phyloP scores from a whole-genome alignment of 1,140 invertebrate species.

The Drosophila nebulosa region DNA sequence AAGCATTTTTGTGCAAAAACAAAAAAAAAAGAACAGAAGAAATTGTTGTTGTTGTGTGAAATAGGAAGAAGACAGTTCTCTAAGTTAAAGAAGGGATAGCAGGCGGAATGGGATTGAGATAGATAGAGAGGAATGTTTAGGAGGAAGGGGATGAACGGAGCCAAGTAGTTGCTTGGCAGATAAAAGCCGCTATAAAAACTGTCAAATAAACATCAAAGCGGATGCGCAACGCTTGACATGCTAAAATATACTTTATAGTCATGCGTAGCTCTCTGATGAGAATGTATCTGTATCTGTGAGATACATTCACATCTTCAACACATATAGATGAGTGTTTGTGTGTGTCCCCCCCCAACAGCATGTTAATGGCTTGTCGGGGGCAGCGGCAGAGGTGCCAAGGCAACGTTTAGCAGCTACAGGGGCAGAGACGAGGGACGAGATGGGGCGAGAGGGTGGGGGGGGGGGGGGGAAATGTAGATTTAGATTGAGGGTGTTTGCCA shows the following conservation, averaged over 20 bases:
- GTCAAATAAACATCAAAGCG: slow-evolving; percentile 80
- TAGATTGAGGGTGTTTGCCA: slow-evolving; percentile 46
- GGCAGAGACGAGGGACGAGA: too few species aligned
- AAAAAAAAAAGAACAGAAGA: slow-evolving; percentile 8
- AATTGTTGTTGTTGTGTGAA: slow-evolving; percentile 34
- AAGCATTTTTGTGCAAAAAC: slow-evolving; percentile 56
- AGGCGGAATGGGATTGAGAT: neutral
- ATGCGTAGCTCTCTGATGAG: slow-evolving; percentile 60
- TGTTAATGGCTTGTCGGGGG: slow-evolving; percentile 44
- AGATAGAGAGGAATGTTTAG: neutral
- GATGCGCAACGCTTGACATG: slow-evolving; percentile 80
- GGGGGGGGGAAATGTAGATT: slow-evolving; percentile 18
- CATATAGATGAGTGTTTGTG: slow-evolving; percentile 7
- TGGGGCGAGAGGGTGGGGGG: neutral
- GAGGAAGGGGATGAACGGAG: neutral
- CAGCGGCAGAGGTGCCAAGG: slow-evolving; percentile 20
- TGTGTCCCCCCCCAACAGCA: slow-evolving; percentile 9
- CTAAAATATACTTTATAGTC: slow-evolving; percentile 80
- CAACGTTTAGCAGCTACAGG: too few species aligned
- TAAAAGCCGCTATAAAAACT: slow-evolving; percentile 80
- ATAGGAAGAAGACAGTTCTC: slow-evolving; percentile 30
- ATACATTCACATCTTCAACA: slow-evolving; percentile 13
- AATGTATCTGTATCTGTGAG: slow-evolving; percentile 41
- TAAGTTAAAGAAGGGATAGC: slow-evolving; percentile 32
- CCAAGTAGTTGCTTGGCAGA: slow-evolving; percentile 76